phyloP scores from a whole-genome alignment of 1,140 invertebrate genomes.

The Eciton burchellii region DNA sequence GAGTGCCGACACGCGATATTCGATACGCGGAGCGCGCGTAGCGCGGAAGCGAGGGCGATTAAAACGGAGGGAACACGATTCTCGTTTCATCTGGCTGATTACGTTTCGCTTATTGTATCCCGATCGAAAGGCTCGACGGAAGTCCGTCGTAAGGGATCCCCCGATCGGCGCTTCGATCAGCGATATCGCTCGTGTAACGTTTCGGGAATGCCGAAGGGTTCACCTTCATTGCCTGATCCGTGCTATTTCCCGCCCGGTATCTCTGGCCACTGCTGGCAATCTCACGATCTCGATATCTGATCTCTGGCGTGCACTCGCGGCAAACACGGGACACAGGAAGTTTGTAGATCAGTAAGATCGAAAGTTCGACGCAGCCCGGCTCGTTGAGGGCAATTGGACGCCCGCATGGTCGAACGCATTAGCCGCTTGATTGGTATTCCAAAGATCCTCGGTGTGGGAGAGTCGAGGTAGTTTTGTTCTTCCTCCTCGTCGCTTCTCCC shows the following conservation, averaged over 20 bases:
- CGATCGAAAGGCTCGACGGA: not conserved
- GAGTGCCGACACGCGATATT: too few relatives aligned
- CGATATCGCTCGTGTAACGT: not conserved
- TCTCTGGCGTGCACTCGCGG: constrained; percentile 1
- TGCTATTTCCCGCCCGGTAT: not conserved
- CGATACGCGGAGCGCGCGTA: not conserved
- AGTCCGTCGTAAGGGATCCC: not conserved
- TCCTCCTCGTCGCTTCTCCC: not conserved
- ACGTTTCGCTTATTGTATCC: not conserved
- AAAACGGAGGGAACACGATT: not conserved
- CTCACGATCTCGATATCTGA: constrained; percentile 3
- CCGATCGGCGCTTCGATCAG: not conserved
- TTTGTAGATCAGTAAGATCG: constrained; percentile 44
- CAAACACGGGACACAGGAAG: constrained; percentile 19
- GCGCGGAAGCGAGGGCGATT: not conserved
- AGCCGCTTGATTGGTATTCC: constrained; percentile 76
- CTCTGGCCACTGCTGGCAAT: not conserved
- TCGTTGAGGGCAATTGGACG: constrained; percentile 79
- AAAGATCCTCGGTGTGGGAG: constrained; percentile 71
- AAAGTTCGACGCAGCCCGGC: constrained; percentile 47
- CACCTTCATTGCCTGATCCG: not conserved
- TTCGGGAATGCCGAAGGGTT: not conserved
- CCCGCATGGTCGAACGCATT: constrained; percentile 82
- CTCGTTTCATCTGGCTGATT: too few relatives aligned
- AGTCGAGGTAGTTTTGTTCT: constrained; percentile 61